These are phyloP conservation scores for Dipodomys merriami DNA, from an alignment of 2,113 vertebrate genomes.

Conservation along the genomic window DNA sequence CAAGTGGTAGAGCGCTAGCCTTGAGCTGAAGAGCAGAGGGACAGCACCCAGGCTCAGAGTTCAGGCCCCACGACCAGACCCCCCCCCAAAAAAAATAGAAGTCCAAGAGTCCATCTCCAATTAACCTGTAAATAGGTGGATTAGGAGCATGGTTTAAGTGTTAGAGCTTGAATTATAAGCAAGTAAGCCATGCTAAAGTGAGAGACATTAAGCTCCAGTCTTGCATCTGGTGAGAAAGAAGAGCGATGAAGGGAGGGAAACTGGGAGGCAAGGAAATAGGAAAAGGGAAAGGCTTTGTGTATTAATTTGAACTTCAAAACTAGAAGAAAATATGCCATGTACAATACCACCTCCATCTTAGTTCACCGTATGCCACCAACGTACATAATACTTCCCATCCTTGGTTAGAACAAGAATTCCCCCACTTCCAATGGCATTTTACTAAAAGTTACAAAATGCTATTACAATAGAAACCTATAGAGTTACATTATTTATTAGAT, in stretches of 20 bases:
- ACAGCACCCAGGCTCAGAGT: too few relatives aligned
- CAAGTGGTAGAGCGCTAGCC: too few relatives aligned
- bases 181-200: too few relatives aligned
- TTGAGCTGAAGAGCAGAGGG: too few relatives aligned
- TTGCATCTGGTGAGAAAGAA: neutral
- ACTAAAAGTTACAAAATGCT: neutral
- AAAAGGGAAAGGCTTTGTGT: neutral
- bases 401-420: neutral
- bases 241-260: accelerated
- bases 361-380: accelerated
- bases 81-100: too few relatives aligned
- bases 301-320: neutral
- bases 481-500: neutral
- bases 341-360: neutral
- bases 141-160: too few relatives aligned
- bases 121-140: too few relatives aligned
- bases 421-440: neutral
- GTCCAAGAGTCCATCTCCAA: too few relatives aligned
- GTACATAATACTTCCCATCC: neutral
- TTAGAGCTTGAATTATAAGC: too few relatives aligned
- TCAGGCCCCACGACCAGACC: too few relatives aligned
- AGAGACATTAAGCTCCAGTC: too few relatives aligned
- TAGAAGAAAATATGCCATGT: neutral
- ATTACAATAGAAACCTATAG: neutral
- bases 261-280: accelerated